phyloP scores from a whole-genome alignment of 1,140 invertebrate genomes.

The Bilobella aurantiaca region DNA sequence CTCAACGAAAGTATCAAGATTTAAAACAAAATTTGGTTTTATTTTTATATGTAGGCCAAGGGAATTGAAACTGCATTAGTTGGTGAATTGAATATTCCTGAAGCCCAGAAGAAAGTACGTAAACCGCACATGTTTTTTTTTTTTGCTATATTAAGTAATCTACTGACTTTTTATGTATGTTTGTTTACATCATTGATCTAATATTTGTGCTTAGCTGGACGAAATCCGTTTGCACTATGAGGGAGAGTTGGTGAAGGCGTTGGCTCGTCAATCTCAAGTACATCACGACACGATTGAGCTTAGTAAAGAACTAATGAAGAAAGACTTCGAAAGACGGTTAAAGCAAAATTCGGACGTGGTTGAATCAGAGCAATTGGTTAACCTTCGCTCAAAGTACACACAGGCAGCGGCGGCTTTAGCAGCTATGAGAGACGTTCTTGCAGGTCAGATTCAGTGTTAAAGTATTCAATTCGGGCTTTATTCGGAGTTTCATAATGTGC shows the following conservation, averaged over 20 bases:
- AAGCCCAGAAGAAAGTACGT: conserved; percentile 6
- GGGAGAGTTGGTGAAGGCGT: conserved; percentile 17
- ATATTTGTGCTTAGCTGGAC: conserved; percentile 16
- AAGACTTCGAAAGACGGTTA: conserved; percentile 20
- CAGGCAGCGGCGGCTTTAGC: conserved; percentile 23
- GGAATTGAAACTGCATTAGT: background rate
- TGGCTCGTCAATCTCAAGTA: conserved; percentile 20
- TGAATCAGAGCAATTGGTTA: conserved; percentile 24
- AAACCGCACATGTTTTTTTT: too few relatives aligned
- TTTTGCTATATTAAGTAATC: too few relatives aligned
- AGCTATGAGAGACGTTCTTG: conserved; percentile 25
- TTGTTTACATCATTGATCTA: background rate
- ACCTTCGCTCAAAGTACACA: conserved; percentile 24
- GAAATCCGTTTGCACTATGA: conserved; percentile 12
- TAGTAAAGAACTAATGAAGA: conserved; percentile 5
- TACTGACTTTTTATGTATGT: background rate
- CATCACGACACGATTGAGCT: conserved; percentile 20
- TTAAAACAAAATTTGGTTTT: too few relatives aligned
- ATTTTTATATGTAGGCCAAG: background rate
- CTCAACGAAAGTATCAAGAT: too few relatives aligned
- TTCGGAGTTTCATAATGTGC: background rate
- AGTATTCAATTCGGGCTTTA: background rate
- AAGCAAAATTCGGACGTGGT: conserved; percentile 5
- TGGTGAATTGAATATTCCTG: background rate
- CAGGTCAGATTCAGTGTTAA: conserved; percentile 18